Evolutionary conservation across 2,797 vertebrate species (phyloP).

Genomic region (Acrossocheilus fasciatus): DNA sequence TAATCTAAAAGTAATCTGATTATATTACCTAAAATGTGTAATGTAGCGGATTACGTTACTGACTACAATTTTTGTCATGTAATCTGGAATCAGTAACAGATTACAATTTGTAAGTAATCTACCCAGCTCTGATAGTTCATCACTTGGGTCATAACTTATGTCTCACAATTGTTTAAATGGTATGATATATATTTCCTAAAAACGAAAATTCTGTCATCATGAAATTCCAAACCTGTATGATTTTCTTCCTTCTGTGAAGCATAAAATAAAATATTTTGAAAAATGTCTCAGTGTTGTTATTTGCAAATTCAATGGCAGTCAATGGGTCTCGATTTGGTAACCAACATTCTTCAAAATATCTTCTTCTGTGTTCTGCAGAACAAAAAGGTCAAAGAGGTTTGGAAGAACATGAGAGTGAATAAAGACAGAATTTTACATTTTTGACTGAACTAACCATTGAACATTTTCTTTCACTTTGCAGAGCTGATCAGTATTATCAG

Average conservation of each 20-base stretch:
- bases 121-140: too few species aligned
- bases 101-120: too few species aligned
- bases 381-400: not conserved
- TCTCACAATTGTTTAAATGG: not conserved
- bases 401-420: not conserved
- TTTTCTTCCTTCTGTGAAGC: not conserved
- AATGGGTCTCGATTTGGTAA: not conserved
- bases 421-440: not conserved
- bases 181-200: not conserved
- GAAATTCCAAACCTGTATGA: not conserved
- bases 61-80: too few species aligned
- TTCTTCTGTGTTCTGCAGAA: not conserved
- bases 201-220: not conserved
- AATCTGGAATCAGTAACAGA: too few species aligned
- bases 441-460: not conserved
- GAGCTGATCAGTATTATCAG: not conserved
- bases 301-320: not conserved
- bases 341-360: not conserved
- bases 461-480: not conserved
- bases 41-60: too few species aligned
- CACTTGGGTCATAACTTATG: not conserved
- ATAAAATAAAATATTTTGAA: not conserved
- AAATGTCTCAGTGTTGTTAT: not conserved
- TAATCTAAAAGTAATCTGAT: too few species aligned
- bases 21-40: too few species aligned